Evolutionary conservation across 1,140 invertebrate species (phyloP).

Genomic region (Danaus melanippus): DNA sequence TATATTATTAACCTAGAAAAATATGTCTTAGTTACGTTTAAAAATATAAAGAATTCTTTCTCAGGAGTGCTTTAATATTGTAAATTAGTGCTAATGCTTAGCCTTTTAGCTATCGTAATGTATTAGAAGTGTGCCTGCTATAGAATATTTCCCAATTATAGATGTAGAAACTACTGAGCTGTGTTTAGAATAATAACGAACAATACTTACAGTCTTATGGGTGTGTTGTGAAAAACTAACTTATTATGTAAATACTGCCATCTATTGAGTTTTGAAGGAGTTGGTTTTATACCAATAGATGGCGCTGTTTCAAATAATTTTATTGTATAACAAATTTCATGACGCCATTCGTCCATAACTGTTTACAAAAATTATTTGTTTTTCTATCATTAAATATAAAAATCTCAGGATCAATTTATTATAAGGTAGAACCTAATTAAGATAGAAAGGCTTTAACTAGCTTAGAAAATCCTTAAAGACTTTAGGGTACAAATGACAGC

Average conservation of each 20-base stretch:
- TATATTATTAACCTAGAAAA: too few species aligned
- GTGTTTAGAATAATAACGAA: slow-evolving; percentile 11
- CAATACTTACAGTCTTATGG: slow-evolving; percentile 26
- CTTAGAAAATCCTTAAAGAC: slow-evolving; percentile 63
- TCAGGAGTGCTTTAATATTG: slow-evolving; percentile 12
- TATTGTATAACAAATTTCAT: slow-evolving; percentile 4
- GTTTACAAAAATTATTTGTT: slow-evolving; percentile 6
- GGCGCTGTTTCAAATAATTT: slow-evolving; percentile 15
- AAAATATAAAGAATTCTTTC: slow-evolving; percentile 7
- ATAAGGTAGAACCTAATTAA: slow-evolving; percentile 32
- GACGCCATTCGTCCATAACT: background rate
- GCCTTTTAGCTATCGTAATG: slow-evolving; percentile 47
- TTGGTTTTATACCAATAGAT: slow-evolving; percentile 15
- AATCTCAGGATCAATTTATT: slow-evolving; percentile 14
- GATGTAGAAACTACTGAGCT: slow-evolving; percentile 21
- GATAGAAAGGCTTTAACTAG: slow-evolving; percentile 67
- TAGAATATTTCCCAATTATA: slow-evolving; percentile 30
- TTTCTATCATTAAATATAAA: slow-evolving; percentile 3
- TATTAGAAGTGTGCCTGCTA: slow-evolving; percentile 53
- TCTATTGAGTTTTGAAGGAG: slow-evolving; percentile 11
- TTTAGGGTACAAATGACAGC: slow-evolving; percentile 50
- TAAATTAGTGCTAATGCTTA: slow-evolving; percentile 24
- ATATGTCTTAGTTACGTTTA: background rate
- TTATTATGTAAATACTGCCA: slow-evolving; percentile 13
- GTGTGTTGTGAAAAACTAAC: slow-evolving; percentile 25